A percentile compares a stretch with the other conserved stretches of the same genome.
phyloP scores from a whole-genome alignment of 2,888 invertebrate species.

The Gordius sp. region DNA sequence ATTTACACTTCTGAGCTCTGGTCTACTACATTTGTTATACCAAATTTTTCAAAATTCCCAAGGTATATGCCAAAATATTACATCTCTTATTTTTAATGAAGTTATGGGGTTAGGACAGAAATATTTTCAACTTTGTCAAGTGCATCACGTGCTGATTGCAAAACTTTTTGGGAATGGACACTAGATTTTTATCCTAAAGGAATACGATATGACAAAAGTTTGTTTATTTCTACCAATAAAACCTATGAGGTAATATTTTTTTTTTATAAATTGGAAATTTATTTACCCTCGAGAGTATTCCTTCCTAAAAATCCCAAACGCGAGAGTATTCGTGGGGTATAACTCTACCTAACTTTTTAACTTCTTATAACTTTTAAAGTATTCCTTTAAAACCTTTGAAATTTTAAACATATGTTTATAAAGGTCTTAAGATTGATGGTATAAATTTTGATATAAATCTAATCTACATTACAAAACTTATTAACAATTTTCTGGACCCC shows the following conservation, averaged over 20 bases:
- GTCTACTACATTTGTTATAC: conserved; percentile 11
- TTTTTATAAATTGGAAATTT: too few relatives aligned
- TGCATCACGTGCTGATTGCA: conserved; percentile 2
- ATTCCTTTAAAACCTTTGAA: too few relatives aligned
- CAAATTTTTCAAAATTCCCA: conserved; percentile 11
- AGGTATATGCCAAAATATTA: neutral
- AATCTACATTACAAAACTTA: too few relatives aligned
- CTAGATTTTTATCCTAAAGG: conserved; percentile 12
- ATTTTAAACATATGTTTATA: too few relatives aligned
- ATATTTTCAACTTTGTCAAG: conserved; percentile 13
- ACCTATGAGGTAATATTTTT: conserved; percentile 6
- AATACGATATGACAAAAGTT: conserved; percentile 3
- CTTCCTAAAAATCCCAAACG: too few relatives aligned
- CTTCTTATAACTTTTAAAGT: too few relatives aligned
- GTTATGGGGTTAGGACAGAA: conserved; percentile 10
- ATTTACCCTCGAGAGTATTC: too few relatives aligned
- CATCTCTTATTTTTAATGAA: neutral
- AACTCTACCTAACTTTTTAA: too few relatives aligned
- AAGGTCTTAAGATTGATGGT: too few relatives aligned
- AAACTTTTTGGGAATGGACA: conserved; percentile 3
- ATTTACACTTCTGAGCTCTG: conserved; percentile 9
- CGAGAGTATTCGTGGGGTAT: too few relatives aligned
- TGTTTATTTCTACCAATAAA: conserved; percentile 3
- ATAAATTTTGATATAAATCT: too few relatives aligned
- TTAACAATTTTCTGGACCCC: too few relatives aligned